Base-by-base conservation (phyloP, 1,140 invertebrate species). In the Batillaria attramentaria region DNA sequence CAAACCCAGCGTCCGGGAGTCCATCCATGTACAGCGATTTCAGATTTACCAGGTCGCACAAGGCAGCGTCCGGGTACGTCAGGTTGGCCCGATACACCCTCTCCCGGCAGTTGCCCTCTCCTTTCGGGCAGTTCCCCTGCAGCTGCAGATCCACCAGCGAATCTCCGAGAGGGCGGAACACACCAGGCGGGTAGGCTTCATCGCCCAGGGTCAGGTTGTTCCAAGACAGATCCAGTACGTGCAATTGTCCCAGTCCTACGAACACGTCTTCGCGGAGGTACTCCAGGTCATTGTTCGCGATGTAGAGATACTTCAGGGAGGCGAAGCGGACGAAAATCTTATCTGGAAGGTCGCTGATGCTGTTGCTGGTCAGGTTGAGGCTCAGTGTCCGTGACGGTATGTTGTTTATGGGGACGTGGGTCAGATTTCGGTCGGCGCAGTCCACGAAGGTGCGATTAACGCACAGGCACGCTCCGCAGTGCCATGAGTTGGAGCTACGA, bases 251-350 rank as follows among this genome's bases (percentile, higher is more conserved):
- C 0, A 50, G 72, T 33, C 50, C 72, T 18, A 24, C 6, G 35
- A 46, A 54, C 28, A 33, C 16, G 3, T 24, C 18, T 28, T 20
- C 31, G 33, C 31, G 42, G 13, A 74, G 72, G 20, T 28, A 24
- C 46, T 13, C 10, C 24, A 74, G n/a, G 41, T 74, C 57, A 50
- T 74, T 76, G 57, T 76, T 28, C 10, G 74, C 39, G 18, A 76
- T 16, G 57, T 65, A 35, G 18, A 76, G 54, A 24, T 24, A 5
- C n/a, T 2, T 16, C 5, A 76, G 39, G 16, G 28, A 33, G 46
- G 10, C 4, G 28, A 72, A 24, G 37, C 33, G 6, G 28, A 37
- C 5, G 65, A 68, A 68, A 35, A 35, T 68, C 6, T 35, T 3
- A 68, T 33, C 31, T 28, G 28, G 65, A 20, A 68, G 31, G 5